These are phyloP conservation scores for Setipinna tenuifilis DNA, from an alignment of 2,797 vertebrate genomes.

Conservation along the genomic window DNA sequence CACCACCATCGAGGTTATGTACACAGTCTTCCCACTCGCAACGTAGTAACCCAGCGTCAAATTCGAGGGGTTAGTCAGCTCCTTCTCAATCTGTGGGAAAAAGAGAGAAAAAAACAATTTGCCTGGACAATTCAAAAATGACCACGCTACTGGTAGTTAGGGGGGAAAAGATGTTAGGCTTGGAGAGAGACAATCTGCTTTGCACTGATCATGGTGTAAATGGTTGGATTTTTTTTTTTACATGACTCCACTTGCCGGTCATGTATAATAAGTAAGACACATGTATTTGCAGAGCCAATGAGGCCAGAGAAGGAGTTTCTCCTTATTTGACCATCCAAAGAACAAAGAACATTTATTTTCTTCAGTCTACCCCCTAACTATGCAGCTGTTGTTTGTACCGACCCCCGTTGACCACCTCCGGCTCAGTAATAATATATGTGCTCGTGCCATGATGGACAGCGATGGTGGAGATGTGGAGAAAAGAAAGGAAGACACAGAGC, in stretches of 20 bases:
- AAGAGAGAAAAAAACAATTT: neutral
- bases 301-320: neutral
- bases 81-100: conserved; percentile 70
- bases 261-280: neutral
- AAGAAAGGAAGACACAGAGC: neutral
- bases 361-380: neutral
- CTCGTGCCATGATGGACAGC: conserved; percentile 39
- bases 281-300: neutral
- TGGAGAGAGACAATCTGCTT: neutral
- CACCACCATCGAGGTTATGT: conserved; percentile 80
- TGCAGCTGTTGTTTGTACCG: conserved; percentile 16
- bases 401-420: conserved; percentile 37
- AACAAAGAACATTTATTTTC: neutral
- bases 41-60: conserved; percentile 91
- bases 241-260: neutral
- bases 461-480: neutral
- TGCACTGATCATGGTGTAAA: neutral
- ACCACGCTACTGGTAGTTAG: neutral
- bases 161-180: neutral
- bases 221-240: neutral
- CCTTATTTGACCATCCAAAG: neutral
- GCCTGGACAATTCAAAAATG: neutral
- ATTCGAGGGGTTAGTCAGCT: conserved; percentile 79
- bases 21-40: conserved; percentile 79
- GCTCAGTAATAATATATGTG: conserved; percentile 40